Conservation (phyloP, 1,140 invertebrate species). For the Panulirus ornatus region DNA sequence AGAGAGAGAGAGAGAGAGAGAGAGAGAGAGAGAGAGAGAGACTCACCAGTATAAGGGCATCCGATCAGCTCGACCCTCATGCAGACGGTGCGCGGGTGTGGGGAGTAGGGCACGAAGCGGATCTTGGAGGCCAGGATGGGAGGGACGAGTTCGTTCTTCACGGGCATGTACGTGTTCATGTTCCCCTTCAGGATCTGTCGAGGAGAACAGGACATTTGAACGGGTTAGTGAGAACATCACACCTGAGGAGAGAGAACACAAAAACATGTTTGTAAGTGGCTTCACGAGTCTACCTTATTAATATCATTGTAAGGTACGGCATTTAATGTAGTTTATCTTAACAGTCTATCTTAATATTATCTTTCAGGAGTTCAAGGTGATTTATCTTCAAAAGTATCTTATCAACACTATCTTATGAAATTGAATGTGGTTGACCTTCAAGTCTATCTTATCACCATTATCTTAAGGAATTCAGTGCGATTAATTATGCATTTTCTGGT, state of each 20-base stretch:
- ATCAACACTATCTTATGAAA: no score
- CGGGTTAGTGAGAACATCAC: conserved; percentile 78
- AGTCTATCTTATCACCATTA: no score
- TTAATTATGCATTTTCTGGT: no score
- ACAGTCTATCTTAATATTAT: no score
- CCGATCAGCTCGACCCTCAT: conserved; percentile 94
- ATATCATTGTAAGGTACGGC: no score
- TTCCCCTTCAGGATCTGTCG: conserved; percentile 87
- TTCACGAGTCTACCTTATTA: no score
- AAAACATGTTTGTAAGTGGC: no score
- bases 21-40: not conserved
- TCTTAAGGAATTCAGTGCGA: no score
- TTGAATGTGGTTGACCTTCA: no score
- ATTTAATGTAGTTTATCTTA: no score
- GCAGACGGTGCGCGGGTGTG: conserved; percentile 92
- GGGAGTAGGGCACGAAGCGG: conserved; percentile 92
- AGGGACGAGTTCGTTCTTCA: conserved; percentile 87
- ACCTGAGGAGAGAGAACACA: conserved; percentile 74
- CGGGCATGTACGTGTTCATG: conserved; percentile 90
- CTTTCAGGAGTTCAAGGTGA: no score
- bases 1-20: conserved; percentile 14
- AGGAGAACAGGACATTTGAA: not conserved
- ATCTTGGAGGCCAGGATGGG: conserved; percentile 91
- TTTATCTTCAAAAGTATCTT: no score
- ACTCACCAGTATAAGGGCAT: conserved; percentile 90